Conservation (phyloP, 2,113 vertebrate species). For the Corythornis vintsioides region DNA sequence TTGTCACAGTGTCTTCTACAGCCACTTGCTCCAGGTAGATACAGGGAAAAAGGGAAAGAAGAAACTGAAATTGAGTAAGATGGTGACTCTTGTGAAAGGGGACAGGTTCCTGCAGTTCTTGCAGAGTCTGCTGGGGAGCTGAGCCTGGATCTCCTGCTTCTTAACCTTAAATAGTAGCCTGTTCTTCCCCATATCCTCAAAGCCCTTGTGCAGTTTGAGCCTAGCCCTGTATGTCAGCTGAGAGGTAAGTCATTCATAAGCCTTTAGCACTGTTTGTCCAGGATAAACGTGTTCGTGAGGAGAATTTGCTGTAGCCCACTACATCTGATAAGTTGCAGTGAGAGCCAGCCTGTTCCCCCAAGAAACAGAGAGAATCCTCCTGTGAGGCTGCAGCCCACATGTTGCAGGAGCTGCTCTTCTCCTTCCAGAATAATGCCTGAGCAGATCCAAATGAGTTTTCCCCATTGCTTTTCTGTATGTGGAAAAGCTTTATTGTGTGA, state of each 20-base stretch:
- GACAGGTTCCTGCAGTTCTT: not conserved
- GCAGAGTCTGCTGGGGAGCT: not conserved
- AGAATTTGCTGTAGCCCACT: not conserved
- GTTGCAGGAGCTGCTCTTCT: not conserved
- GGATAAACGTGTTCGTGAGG: not conserved
- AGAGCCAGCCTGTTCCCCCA: not conserved
- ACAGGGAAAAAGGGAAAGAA: not conserved
- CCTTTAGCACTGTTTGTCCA: not conserved
- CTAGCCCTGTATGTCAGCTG: not conserved
- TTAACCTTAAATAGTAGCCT: not conserved
- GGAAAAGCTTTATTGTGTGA: not conserved
- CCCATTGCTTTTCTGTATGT: not conserved
- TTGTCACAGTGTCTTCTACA: not conserved
- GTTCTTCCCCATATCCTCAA: not conserved
- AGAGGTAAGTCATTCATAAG: not conserved
- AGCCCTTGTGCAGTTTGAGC: not conserved
- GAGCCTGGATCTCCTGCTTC: not conserved
- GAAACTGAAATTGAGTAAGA: not conserved
- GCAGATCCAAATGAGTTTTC: rapidly evolving
- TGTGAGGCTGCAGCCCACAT: not conserved
- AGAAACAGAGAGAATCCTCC: rapidly evolving
- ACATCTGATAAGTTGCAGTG: not conserved
- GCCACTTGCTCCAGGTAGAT: not conserved
- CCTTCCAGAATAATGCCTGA: not conserved
- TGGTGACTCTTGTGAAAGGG: not conserved